These are phyloP conservation scores for Cairina moschata DNA, from an alignment of 2,113 vertebrate genomes.

Conservation along the genomic window DNA sequence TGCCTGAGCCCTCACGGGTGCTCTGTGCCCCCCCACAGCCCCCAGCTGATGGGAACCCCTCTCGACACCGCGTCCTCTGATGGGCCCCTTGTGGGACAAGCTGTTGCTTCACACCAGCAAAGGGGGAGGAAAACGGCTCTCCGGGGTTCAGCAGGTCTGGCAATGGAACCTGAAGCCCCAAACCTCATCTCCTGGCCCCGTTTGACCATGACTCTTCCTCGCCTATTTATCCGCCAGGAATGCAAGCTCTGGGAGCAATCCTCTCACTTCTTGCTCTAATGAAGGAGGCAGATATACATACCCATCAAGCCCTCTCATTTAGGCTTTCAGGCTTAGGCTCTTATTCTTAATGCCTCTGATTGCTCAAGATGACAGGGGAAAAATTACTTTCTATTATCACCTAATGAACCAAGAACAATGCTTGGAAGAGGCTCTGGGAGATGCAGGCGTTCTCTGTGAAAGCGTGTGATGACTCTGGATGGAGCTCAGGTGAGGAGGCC, in stretches of 20 bases:
- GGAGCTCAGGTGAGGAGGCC: not conserved
- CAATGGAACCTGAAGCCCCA: not conserved
- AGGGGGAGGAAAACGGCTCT: not conserved
- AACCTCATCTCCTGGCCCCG: not conserved
- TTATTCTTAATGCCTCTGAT: constrained; percentile 63
- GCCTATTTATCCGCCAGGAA: not conserved
- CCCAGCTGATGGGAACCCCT: not conserved
- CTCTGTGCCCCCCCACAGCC: not conserved
- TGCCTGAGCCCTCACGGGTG: not conserved
- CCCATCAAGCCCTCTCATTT: constrained; percentile 54
- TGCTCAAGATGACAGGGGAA: constrained; percentile 50
- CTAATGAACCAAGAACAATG: constrained; percentile 60
- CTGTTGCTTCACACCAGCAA: not conserved
- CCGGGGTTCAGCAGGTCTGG: not conserved
- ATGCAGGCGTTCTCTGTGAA: not conserved
- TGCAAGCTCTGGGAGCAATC: not conserved
- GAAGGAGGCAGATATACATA: constrained; percentile 37
- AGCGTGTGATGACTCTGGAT: not conserved
- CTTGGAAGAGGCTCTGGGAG: constrained; percentile 17
- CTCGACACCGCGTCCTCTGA: not conserved
- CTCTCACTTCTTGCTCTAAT: constrained; percentile 6
- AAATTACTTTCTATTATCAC: constrained; percentile 66
- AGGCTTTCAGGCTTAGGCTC: constrained; percentile 60
- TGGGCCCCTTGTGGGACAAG: not conserved
- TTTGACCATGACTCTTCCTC: not conserved